phyloP scores from a whole-genome alignment of 2,113 vertebrate genomes.

The Ariopsis seemanni region DNA sequence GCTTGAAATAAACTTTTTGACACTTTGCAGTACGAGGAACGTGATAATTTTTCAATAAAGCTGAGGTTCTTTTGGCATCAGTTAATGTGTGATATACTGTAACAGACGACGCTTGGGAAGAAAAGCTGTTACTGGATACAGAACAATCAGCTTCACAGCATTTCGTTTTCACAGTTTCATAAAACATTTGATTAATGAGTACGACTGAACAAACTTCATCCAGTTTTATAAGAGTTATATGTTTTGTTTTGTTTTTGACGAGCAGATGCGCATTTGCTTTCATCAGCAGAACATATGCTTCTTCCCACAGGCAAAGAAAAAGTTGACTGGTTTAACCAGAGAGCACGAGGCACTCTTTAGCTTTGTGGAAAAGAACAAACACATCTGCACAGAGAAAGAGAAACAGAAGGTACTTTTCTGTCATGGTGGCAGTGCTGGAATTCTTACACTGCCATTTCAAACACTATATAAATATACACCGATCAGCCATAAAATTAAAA shows the following conservation, averaged over 20 bases:
- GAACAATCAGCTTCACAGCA: not conserved
- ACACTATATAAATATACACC: not conserved
- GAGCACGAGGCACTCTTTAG: constrained; percentile 83
- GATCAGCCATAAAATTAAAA: not conserved
- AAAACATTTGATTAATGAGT: not conserved
- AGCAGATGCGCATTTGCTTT: not conserved
- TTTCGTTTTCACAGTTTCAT: not conserved
- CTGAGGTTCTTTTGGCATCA: not conserved
- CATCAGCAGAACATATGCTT: constrained; percentile 6
- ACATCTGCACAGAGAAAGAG: constrained; percentile 77
- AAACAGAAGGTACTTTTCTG: constrained; percentile 75
- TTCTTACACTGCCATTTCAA: not conserved
- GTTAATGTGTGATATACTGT: not conserved
- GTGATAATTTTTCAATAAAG: not conserved
- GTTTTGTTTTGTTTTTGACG: not conserved
- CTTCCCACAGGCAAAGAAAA: constrained; percentile 78
- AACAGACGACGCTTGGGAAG: not conserved
- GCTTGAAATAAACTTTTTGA: not conserved
- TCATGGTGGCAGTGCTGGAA: not conserved
- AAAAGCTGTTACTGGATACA: not conserved
- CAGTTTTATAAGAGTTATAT: constrained; percentile 13
- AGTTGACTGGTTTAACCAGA: constrained; percentile 76
- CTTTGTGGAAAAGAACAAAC: constrained; percentile 79
- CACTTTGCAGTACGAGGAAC: not conserved
- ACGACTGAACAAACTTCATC: not conserved